Evolutionary conservation across 2,113 vertebrate species (phyloP).

Genomic region (Lycaon pictus): DNA sequence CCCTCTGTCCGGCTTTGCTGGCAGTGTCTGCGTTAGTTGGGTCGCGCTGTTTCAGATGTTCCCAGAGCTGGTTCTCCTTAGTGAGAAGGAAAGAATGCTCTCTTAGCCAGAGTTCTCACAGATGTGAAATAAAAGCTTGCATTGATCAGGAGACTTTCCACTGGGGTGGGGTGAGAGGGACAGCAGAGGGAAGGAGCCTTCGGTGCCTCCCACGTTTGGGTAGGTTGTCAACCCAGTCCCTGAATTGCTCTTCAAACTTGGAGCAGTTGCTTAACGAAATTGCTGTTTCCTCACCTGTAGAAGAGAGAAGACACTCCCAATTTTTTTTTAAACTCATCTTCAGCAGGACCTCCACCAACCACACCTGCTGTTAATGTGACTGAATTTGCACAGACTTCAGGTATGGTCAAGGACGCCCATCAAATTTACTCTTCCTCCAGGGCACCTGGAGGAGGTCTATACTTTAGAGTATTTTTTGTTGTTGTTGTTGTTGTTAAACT

Average conservation of each 20-base stretch:
- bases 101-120: not conserved
- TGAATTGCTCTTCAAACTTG: not conserved
- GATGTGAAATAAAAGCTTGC: not conserved
- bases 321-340: not conserved
- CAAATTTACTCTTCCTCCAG: not conserved
- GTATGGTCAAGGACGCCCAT: too few species aligned
- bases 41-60: conserved; percentile 10
- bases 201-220: not conserved
- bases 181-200: not conserved
- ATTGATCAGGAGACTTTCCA: not conserved
- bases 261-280: not conserved
- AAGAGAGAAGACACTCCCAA: not conserved
- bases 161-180: not conserved
- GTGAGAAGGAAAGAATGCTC: conserved; percentile 26
- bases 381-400: too few species aligned
- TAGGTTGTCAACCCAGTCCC: not conserved
- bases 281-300: not conserved
- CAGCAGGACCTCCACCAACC: not conserved
- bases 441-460: not conserved
- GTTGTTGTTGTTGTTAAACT: not conserved
- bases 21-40: not conserved
- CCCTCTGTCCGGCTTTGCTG: not conserved
- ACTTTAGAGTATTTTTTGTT: not conserved
- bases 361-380: not conserved
- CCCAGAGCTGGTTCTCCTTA: conserved; percentile 41